Percentiles rank a stretch among this genome's conserved stretches.
These are phyloP conservation scores for Pseudobourletiella spinata DNA, from an alignment of 1,140 invertebrate species.

Conservation along the genomic window DNA sequence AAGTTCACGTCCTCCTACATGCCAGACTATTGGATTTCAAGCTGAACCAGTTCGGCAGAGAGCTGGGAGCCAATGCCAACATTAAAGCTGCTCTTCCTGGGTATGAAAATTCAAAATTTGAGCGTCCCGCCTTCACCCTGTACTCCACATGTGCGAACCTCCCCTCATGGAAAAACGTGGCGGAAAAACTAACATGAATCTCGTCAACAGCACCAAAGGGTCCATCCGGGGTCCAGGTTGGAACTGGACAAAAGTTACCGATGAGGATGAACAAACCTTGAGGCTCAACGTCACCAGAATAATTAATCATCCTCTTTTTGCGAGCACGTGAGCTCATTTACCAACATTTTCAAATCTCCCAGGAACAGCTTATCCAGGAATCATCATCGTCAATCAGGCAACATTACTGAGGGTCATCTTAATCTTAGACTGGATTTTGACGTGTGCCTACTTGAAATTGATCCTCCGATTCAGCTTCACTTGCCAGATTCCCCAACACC, in stretches of 20 bases:
- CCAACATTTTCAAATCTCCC: too few species aligned
- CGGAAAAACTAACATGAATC: too few species aligned
- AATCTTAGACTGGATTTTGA: not conserved
- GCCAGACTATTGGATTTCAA: slow-evolving; percentile 8
- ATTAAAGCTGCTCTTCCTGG: too few species aligned
- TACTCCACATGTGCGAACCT: too few species aligned
- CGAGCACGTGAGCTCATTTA: too few species aligned
- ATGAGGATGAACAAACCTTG: slow-evolving; percentile 9
- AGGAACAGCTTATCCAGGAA: too few species aligned
- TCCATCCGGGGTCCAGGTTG: slow-evolving; percentile 10
- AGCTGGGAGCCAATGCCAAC: not conserved
- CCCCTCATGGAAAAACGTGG: too few species aligned
- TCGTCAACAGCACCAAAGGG: too few species aligned
- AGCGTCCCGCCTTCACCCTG: too few species aligned
- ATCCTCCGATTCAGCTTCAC: not conserved
- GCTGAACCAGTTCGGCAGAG: not conserved
- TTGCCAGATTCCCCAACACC: not conserved
- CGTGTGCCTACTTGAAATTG: not conserved
- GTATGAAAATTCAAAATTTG: too few species aligned
- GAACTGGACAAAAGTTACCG: not conserved
- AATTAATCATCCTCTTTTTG: slow-evolving; percentile 10
- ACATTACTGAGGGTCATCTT: too few species aligned
- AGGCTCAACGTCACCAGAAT: slow-evolving; percentile 8
- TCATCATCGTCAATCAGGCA: too few species aligned
- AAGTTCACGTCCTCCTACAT: slow-evolving; percentile 14